Evolutionary conservation across 1,140 invertebrate genomes (phyloP).

Genomic region (Nilaparvata lugens): DNA sequence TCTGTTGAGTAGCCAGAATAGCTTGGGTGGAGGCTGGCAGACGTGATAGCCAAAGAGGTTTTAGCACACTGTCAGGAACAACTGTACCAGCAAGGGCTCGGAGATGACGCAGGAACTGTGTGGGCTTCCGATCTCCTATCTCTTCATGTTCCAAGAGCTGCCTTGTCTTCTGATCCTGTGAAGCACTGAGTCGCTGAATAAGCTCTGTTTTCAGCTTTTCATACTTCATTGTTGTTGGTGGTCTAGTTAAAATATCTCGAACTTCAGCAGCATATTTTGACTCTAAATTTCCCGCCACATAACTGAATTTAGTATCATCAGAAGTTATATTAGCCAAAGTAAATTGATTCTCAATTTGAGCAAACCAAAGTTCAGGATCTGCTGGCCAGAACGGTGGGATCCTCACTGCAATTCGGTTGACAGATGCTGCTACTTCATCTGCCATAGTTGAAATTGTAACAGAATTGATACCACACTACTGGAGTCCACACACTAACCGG

Average conservation of each 20-base stretch:
- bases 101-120: conserved; percentile 28
- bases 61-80: conserved; percentile 28
- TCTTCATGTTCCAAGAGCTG: conserved; percentile 21
- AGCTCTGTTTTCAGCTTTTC: conserved; percentile 27
- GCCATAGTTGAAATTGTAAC: too few relatives aligned
- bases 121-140: conserved; percentile 30
- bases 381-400: conserved; percentile 26
- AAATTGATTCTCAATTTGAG: conserved; percentile 19
- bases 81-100: conserved; percentile 19
- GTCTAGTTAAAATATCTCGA: conserved; percentile 15
- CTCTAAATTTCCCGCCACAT: too few relatives aligned
- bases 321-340: too few relatives aligned
- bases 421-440: too few relatives aligned
- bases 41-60: conserved; percentile 3
- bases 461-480: too few relatives aligned
- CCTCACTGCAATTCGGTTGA: conserved; percentile 3
- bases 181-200: conserved; percentile 23
- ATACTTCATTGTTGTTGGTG: conserved; percentile 16
- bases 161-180: conserved; percentile 22
- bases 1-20: too few relatives aligned
- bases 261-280: too few relatives aligned
- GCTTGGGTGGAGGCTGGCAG: too few relatives aligned
- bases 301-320: too few relatives aligned
- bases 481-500: too few relatives aligned
- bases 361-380: conserved; percentile 28